Evolutionary conservation across 2,888 invertebrate species (phyloP).

Genomic region (Lacanobia oleracea): DNA sequence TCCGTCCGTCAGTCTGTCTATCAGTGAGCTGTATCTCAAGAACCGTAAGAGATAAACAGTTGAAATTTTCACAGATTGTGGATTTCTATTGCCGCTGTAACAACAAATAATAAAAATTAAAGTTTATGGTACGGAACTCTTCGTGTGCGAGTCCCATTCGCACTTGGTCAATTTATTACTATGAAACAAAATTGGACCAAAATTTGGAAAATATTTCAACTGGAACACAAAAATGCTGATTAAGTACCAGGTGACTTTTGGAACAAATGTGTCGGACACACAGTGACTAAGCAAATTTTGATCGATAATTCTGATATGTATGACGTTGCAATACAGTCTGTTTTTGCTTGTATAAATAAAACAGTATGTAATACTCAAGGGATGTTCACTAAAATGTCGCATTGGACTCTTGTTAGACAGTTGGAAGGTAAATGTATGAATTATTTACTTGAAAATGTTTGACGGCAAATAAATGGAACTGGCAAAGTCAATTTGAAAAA

Average conservation of each 20-base stretch:
- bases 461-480: not conserved
- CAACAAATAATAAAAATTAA: too few species aligned
- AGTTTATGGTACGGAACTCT: too few species aligned
- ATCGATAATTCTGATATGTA: conserved; percentile 4
- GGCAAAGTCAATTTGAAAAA: not conserved
- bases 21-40: too few species aligned
- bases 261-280: too few species aligned
- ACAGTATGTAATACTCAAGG: conserved; percentile 24
- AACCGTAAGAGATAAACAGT: too few species aligned
- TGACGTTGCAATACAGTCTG: conserved; percentile 1
- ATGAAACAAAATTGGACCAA: too few species aligned
- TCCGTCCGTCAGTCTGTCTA: too few species aligned
- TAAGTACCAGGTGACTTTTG: too few species aligned
- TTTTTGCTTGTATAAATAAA: conserved; percentile 15
- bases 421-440: conserved; percentile 19
- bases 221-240: conserved; percentile 19
- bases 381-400: conserved; percentile 31
- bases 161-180: too few species aligned
- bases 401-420: conserved; percentile 19
- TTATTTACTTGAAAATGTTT: conserved; percentile 20
- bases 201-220: not conserved
- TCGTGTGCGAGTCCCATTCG: too few species aligned
- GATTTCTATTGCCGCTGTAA: too few species aligned
- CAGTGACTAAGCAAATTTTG: not conserved
- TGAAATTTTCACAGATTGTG: too few species aligned